A percentile compares a stretch with the other conserved stretches of the same genome.
Evolutionary conservation across 92 coral and sea anemone species (phyloP).

Genomic region (Nematostella vectensis): DNA sequence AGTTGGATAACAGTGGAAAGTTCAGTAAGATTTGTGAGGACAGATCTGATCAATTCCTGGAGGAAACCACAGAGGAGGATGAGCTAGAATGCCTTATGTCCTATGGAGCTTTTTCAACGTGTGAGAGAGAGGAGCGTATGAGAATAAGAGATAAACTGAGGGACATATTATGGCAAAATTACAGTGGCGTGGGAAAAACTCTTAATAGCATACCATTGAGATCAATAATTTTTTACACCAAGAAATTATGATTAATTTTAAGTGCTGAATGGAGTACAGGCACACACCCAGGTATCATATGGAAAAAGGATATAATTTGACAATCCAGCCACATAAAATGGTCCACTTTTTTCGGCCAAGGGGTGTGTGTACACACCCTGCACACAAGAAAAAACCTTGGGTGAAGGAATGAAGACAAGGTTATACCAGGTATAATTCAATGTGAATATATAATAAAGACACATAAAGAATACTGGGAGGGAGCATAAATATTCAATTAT

Average conservation of each 20-base stretch:
- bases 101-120: neutral
- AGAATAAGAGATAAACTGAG: neutral
- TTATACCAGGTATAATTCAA: too few species aligned
- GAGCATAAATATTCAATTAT: too few species aligned
- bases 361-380: too few species aligned
- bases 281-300: too few species aligned
- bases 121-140: neutral
- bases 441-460: too few species aligned
- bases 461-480: too few species aligned
- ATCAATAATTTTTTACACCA: neutral
- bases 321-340: too few species aligned
- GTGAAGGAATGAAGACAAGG: too few species aligned
- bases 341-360: too few species aligned
- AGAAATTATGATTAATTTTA: neutral
- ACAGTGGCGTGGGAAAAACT: conserved; percentile 7
- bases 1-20: neutral
- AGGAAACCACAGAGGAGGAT: neutral
- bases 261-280: too few species aligned
- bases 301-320: too few species aligned
- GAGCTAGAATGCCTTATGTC: conserved; percentile 1
- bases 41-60: neutral
- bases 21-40: neutral
- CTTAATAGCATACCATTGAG: neutral
- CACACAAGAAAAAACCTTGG: too few species aligned
- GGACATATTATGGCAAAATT: neutral